Conservation (phyloP, 2,113 vertebrate genomes). For the Pangasianodon hypophthalmus region DNA sequence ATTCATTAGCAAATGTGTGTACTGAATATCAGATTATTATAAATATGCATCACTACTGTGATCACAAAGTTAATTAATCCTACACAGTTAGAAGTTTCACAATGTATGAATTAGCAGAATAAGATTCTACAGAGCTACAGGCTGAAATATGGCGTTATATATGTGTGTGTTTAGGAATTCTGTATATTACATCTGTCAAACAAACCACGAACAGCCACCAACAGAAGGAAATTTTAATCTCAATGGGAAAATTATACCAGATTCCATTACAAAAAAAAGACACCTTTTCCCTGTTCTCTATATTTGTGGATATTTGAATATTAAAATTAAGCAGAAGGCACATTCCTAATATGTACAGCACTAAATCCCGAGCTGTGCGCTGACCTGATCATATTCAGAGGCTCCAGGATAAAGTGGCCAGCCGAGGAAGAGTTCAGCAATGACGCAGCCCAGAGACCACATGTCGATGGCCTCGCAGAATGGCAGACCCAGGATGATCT, state of each 20-base stretch:
- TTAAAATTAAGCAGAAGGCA: neutral
- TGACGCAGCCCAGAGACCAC: slow-evolving; percentile 98
- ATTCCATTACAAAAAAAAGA: neutral
- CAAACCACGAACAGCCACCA: neutral
- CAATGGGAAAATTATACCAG: neutral
- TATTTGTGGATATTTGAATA: neutral
- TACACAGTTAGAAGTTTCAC: neutral
- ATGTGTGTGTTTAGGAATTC: no score
- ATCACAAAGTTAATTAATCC: neutral
- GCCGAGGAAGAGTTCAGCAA: slow-evolving; percentile 94
- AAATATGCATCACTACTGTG: neutral
- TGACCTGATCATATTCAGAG: slow-evolving; percentile 97
- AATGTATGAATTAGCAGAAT: neutral
- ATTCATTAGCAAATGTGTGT: neutral
- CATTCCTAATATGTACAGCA: neutral
- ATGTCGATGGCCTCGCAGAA: slow-evolving; percentile 99
- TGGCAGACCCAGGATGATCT: slow-evolving; percentile 94
- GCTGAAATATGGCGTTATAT: no score
- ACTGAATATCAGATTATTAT: neutral
- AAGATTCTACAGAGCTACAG: no score
- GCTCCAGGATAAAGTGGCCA: slow-evolving; percentile 98
- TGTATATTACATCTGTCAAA: neutral
- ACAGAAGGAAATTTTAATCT: no score
- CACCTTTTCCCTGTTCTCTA: neutral
- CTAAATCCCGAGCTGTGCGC: slow-evolving; percentile 27